Percentiles rank a stretch among this genome's conserved stretches.
Conservation (phyloP, 1,140 invertebrate species). For the Thaumatotibia leucotreta region DNA sequence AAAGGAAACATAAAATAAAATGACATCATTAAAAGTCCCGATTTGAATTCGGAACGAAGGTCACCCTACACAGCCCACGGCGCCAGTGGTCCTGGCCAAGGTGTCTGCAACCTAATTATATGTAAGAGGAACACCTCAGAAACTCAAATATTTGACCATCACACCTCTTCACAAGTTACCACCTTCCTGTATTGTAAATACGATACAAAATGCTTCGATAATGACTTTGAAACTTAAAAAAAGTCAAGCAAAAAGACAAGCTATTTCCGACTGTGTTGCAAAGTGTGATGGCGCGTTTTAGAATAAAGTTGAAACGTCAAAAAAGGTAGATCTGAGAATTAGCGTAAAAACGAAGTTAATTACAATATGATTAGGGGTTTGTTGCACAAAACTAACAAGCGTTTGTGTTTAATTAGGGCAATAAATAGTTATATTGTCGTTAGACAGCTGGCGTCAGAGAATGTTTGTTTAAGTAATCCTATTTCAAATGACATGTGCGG, state of each 20-base stretch:
- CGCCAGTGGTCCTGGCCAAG: constrained; percentile 57
- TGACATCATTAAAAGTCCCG: not conserved
- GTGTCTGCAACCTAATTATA: constrained; percentile 70
- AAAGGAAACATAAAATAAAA: not conserved
- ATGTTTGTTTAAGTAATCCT: constrained; percentile 47
- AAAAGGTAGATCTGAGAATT: constrained; percentile 48
- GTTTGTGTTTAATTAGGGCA: constrained; percentile 57
- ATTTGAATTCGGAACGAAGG: not conserved
- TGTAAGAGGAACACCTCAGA: constrained; percentile 48
- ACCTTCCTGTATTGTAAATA: constrained; percentile 23
- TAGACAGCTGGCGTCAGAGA: constrained; percentile 52
- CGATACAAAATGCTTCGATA: constrained; percentile 17
- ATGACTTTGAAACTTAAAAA: not conserved
- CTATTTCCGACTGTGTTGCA: not conserved
- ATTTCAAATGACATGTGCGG: not conserved
- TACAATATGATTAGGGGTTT: constrained; percentile 69
- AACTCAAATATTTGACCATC: constrained; percentile 57
- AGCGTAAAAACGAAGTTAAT: constrained; percentile 69
- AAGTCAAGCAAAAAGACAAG: not conserved
- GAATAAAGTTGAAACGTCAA: constrained; percentile 28
- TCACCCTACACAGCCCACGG: constrained; percentile 39
- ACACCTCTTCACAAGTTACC: constrained; percentile 18
- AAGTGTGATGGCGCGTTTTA: not conserved
- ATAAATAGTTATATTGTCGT: constrained; percentile 68
- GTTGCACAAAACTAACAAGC: constrained; percentile 66